Conservation (phyloP, 1,140 invertebrate genomes). For the Myzus persicae region DNA sequence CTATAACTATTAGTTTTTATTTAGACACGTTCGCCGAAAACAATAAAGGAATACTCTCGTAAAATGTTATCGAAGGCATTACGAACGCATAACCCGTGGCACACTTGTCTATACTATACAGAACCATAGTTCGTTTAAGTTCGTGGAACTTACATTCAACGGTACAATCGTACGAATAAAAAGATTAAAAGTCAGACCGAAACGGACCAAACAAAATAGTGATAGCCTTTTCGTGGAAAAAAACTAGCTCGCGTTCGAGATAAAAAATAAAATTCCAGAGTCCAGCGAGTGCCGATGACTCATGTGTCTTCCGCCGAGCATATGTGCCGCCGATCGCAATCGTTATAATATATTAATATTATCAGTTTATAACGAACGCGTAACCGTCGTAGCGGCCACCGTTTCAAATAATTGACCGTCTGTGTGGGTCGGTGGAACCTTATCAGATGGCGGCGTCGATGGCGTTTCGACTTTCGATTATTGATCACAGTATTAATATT, state of each 20-base stretch:
- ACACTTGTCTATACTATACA: not conserved
- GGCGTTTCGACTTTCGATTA: too few species aligned
- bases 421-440: too few species aligned
- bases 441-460: too few species aligned
- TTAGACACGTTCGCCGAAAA: not conserved
- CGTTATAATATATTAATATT: too few species aligned
- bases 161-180: not conserved
- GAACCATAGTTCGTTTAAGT: not conserved
- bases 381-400: too few species aligned
- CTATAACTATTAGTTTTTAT: not conserved
- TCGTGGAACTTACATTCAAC: not conserved
- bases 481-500: too few species aligned
- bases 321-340: not conserved
- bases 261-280: not conserved
- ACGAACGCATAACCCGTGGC: too few species aligned
- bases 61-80: too few species aligned
- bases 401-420: too few species aligned
- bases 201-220: not conserved
- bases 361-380: too few species aligned
- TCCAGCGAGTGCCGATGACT: not conserved
- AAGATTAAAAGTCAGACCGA: not conserved
- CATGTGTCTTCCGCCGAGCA: not conserved
- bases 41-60: too few species aligned
- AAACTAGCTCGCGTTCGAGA: not conserved
- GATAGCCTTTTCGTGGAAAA: not conserved